Evolutionary conservation across 2,888 invertebrate species (phyloP).

Genomic region (Allygus modestus): DNA sequence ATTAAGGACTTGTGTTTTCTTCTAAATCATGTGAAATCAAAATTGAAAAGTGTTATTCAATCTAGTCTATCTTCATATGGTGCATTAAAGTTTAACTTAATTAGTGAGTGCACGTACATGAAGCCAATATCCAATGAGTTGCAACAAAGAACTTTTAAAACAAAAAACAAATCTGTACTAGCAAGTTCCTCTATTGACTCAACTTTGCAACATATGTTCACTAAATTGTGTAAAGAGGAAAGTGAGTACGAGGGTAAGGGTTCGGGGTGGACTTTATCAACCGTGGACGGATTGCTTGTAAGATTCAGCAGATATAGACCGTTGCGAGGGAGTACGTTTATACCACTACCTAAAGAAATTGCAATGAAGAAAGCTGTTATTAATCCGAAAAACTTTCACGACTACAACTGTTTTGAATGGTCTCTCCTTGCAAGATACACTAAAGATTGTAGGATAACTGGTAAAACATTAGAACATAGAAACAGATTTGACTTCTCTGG

Average conservation of each 20-base stretch:
- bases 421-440: conserved; percentile 27
- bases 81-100: conserved; percentile 30
- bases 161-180: conserved; percentile 18
- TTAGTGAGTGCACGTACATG: conserved; percentile 15
- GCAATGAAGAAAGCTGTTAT: conserved; percentile 21
- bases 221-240: conserved; percentile 28
- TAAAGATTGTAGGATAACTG: conserved; percentile 22
- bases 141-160: conserved; percentile 19
- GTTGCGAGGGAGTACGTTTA: background rate
- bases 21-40: background rate
- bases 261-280: conserved; percentile 32
- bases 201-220: background rate
- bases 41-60: background rate
- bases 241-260: conserved; percentile 27
- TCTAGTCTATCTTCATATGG: background rate
- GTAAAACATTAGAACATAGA: background rate
- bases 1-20: conserved; percentile 32
- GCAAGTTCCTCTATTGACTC: background rate
- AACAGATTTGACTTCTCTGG: conserved; percentile 12
- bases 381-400: background rate
- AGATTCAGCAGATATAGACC: background rate
- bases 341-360: conserved; percentile 25
- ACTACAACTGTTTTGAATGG: conserved; percentile 46
- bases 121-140: background rate
- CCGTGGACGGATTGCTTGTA: no score